phyloP scores from a whole-genome alignment of 1,140 invertebrate genomes.

The Dendroctonus valens region DNA sequence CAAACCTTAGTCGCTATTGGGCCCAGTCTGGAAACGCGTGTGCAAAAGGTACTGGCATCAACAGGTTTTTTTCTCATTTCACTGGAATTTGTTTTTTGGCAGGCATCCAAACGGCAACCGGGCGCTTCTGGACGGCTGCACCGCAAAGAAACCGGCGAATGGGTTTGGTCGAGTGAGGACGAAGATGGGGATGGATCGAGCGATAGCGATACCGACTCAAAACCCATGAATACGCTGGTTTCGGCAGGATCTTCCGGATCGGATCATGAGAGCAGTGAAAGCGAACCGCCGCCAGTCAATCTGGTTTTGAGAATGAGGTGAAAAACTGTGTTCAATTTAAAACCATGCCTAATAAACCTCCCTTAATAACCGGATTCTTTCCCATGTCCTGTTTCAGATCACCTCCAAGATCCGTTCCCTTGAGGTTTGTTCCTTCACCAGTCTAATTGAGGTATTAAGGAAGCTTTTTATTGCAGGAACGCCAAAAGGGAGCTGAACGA shows the following conservation, averaged over 20 bases:
- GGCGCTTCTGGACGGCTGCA: constrained; percentile 89
- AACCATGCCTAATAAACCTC: not conserved
- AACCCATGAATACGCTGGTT: constrained; percentile 54
- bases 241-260: constrained; percentile 91
- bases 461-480: constrained; percentile 61
- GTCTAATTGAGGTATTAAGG: constrained; percentile 5
- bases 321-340: constrained; percentile 2
- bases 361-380: constrained; percentile 2
- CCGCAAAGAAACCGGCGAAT: constrained; percentile 93
- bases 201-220: constrained; percentile 55
- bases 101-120: constrained; percentile 79
- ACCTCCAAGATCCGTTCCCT: constrained; percentile 22
- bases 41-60: constrained; percentile 71
- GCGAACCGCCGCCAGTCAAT: constrained; percentile 60
- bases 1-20: constrained; percentile 85
- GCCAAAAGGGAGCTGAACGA: constrained; percentile 91
- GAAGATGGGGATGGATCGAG: constrained; percentile 67
- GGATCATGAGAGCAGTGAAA: constrained; percentile 60
- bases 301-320: constrained; percentile 77
- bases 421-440: constrained; percentile 22
- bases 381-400: constrained; percentile 32
- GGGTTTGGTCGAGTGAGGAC: constrained; percentile 96
- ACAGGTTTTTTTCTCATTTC: not conserved
- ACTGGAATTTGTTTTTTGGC: not conserved
- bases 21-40: constrained; percentile 82